These are phyloP conservation scores for Aporophyla nigra DNA, from an alignment of 2,888 invertebrate species.

Conservation along the genomic window DNA sequence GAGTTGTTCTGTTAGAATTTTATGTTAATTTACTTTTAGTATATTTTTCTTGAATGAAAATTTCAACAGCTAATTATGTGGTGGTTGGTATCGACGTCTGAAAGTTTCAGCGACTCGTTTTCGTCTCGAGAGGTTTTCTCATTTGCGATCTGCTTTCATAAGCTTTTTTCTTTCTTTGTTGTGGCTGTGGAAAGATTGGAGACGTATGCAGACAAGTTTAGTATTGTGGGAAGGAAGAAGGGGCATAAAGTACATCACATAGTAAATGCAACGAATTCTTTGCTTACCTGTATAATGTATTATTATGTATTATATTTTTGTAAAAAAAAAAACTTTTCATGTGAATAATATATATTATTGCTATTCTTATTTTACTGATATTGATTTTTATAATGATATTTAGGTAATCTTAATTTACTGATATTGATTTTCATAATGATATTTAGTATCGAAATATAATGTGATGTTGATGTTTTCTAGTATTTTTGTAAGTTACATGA, in stretches of 20 bases:
- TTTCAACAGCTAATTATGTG: slow-evolving; percentile 44
- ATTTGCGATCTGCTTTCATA: slow-evolving; percentile 50
- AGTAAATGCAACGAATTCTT: background rate
- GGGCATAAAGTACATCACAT: slow-evolving; percentile 2
- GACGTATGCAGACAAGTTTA: slow-evolving; percentile 42
- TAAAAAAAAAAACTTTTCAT: background rate
- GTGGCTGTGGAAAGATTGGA: slow-evolving; percentile 27
- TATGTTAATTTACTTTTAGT: slow-evolving; percentile 47
- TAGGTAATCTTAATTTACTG: background rate
- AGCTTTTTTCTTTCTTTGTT: slow-evolving; percentile 46
- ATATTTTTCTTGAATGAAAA: slow-evolving; percentile 35
- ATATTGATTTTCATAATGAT: background rate
- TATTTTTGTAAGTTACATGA: background rate
- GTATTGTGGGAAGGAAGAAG: background rate
- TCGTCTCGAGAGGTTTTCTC: slow-evolving; percentile 55
- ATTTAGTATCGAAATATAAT: too few relatives aligned
- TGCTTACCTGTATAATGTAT: background rate
- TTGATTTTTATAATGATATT: background rate
- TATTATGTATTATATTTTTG: background rate
- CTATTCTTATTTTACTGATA: background rate
- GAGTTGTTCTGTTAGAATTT: slow-evolving; percentile 59
- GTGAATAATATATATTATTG: background rate
- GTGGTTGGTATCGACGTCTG: slow-evolving; percentile 35
- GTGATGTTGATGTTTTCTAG: background rate
- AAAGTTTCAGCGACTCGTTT: slow-evolving; percentile 36